Conservation (phyloP, 2,888 invertebrate genomes). For the Limnephilus marmoratus region DNA sequence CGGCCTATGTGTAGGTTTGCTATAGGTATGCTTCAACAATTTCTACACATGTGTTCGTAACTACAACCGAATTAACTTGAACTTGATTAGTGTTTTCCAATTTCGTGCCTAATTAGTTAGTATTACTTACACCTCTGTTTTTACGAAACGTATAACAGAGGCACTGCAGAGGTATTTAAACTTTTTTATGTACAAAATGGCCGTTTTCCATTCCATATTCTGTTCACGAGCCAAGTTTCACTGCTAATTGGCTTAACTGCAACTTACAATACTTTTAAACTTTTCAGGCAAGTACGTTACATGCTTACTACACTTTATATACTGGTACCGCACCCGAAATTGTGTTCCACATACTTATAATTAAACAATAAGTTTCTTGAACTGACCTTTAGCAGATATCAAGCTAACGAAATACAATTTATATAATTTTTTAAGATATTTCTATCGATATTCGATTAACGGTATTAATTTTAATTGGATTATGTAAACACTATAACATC, state of each 20-base stretch:
- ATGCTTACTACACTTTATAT: constrained; percentile 29
- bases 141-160: neutral
- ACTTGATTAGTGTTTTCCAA: neutral
- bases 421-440: too few species aligned
- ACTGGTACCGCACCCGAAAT: neutral
- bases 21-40: neutral
- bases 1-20: neutral
- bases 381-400: neutral
- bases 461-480: too few species aligned
- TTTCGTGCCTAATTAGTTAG: neutral
- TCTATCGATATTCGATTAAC: too few species aligned
- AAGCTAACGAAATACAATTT: too few species aligned
- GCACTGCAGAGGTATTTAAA: neutral
- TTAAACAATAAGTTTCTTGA: neutral
- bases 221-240: constrained; percentile 30
- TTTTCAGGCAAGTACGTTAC: constrained; percentile 34
- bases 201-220: neutral
- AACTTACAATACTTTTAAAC: constrained; percentile 37
- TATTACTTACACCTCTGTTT: neutral
- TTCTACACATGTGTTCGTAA: neutral
- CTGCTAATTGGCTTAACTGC: constrained; percentile 44
- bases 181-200: neutral
- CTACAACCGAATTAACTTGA: neutral
- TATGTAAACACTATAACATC: too few species aligned
- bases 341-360: neutral